phyloP scores from a whole-genome alignment of 2,888 invertebrate species.

The Myopa tessellatipennis region DNA sequence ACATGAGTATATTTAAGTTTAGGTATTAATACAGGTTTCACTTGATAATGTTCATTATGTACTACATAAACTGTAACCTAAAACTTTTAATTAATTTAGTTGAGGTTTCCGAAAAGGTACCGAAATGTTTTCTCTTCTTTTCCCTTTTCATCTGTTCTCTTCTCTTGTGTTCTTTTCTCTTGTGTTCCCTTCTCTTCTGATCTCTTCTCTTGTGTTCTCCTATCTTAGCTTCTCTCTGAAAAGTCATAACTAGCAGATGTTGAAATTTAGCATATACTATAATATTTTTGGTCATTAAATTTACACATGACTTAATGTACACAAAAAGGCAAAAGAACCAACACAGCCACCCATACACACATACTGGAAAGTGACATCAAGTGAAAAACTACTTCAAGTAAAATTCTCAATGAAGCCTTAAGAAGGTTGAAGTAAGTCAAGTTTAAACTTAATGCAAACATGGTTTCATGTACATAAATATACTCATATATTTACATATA shows the following conservation, averaged over 20 bases:
- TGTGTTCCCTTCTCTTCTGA: no score
- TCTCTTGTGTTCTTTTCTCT: neutral
- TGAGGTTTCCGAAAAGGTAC: no score
- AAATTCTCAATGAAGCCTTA: constrained; percentile 14
- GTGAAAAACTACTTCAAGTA: neutral
- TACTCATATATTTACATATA: no score
- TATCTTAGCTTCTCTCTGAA: no score
- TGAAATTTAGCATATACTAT: constrained; percentile 7
- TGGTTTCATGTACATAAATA: constrained; percentile 11
- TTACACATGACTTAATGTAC: constrained; percentile 15
- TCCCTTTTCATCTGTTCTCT: neutral
- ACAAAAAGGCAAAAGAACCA: constrained; percentile 5
- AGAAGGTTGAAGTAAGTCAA: constrained; percentile 32
- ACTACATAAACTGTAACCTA: no score
- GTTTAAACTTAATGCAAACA: constrained; percentile 12
- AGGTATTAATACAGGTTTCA: no score
- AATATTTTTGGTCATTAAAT: constrained; percentile 16
- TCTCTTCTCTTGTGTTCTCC: no score
- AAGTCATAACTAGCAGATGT: constrained; percentile 8
- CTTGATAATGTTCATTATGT: no score
- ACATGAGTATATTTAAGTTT: no score
- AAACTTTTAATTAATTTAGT: no score
- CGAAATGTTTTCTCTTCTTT: neutral
- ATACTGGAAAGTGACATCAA: neutral
- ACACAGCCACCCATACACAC: neutral